These are phyloP conservation scores for Ceraclea dissimilis DNA, from an alignment of 2,888 invertebrate species.

Conservation along the genomic window DNA sequence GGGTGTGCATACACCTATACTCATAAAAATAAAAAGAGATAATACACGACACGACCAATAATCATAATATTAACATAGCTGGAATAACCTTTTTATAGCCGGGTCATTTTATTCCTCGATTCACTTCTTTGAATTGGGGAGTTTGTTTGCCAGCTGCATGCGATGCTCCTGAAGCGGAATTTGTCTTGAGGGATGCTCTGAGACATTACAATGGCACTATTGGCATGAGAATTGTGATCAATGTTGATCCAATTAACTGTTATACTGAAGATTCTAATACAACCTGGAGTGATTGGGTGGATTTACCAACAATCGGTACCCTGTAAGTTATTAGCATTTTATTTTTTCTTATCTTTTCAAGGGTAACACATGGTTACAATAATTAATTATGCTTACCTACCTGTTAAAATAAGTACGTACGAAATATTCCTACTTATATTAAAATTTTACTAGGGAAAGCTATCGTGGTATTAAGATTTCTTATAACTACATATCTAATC, in stretches of 20 bases:
- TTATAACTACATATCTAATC: too few species aligned
- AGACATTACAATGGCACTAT: constrained; percentile 52
- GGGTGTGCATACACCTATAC: too few species aligned
- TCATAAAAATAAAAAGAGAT: too few species aligned
- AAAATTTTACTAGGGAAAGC: too few species aligned
- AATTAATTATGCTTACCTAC: too few species aligned
- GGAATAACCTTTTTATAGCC: constrained; percentile 54
- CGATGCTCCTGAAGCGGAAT: constrained; percentile 50
- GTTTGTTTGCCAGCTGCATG: constrained; percentile 61
- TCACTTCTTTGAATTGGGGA: constrained; percentile 64
- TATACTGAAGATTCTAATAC: constrained; percentile 38
- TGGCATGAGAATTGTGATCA: constrained; percentile 51
- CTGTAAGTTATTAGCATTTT: constrained; percentile 34
- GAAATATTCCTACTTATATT: too few species aligned
- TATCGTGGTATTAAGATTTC: too few species aligned
- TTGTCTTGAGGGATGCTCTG: constrained; percentile 50
- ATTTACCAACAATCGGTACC: constrained; percentile 40
- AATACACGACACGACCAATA: too few species aligned
- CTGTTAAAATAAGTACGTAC: too few species aligned
- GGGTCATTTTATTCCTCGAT: constrained; percentile 64
- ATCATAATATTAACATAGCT: too few species aligned
- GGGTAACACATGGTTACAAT: too few species aligned
- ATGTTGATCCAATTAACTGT: constrained; percentile 53
- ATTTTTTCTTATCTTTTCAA: constrained; percentile 1
- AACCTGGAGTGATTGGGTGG: constrained; percentile 28